These are phyloP conservation scores for Gracilinanus agilis DNA, from an alignment of 2,113 vertebrate genomes.

Conservation along the genomic window DNA sequence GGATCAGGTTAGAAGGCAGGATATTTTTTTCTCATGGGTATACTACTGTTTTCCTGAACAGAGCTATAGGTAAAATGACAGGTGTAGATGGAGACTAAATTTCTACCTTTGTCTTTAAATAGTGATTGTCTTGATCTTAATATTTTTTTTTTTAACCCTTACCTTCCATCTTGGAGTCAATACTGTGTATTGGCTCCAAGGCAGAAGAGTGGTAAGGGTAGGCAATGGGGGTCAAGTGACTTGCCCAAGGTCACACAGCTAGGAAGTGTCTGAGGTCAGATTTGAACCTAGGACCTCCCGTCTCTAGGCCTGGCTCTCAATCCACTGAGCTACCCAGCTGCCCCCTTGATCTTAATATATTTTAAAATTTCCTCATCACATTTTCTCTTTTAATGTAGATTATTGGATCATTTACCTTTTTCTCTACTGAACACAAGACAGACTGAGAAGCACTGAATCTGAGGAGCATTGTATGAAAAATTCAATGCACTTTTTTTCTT, in stretches of 20 bases:
- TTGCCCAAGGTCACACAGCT: no score
- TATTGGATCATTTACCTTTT: slow-evolving; percentile 8
- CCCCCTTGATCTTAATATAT: no score
- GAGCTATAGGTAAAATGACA: background rate
- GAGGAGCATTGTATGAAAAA: background rate
- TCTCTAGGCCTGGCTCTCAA: no score
- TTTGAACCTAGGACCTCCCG: no score
- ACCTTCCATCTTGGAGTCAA: no score
- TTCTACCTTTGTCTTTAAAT: slow-evolving; percentile 41
- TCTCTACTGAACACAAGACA: background rate
- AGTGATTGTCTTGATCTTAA: background rate
- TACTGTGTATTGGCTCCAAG: no score
- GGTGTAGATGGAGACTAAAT: slow-evolving; percentile 5
- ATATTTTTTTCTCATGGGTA: background rate
- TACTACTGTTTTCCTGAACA: slow-evolving; percentile 27
- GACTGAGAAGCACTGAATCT: background rate
- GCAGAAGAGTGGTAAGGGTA: no score
- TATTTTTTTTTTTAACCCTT: no score
- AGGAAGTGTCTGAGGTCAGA: no score
- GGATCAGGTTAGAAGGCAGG: background rate
- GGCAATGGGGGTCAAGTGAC: no score
- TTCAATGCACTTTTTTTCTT: background rate
- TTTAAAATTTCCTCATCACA: slow-evolving; percentile 25
- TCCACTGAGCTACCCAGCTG: no score
- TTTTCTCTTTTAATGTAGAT: slow-evolving; percentile 23